phyloP scores from a whole-genome alignment of 1,140 invertebrate genomes.

The Uloborus diversus region DNA sequence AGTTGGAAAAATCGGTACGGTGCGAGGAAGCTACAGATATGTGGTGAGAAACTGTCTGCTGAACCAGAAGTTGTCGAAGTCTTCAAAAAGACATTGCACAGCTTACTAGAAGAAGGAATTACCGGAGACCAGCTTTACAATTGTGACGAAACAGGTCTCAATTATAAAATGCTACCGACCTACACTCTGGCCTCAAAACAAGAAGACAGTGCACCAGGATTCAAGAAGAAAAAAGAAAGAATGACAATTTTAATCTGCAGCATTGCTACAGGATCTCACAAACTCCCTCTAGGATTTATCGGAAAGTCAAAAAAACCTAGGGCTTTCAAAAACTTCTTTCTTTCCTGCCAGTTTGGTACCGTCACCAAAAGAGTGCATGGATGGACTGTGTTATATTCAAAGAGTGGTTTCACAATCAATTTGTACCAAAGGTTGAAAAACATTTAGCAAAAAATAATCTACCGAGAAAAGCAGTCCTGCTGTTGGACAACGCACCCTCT shows the following conservation, averaged over 20 bases:
- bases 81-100: background rate
- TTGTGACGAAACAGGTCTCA: background rate
- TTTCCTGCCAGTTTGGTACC: background rate
- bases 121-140: background rate
- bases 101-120: background rate
- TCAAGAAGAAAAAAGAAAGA: background rate
- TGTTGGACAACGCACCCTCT: background rate
- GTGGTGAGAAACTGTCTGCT: background rate
- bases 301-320: background rate
- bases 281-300: background rate
- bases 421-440: background rate
- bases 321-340: constrained; percentile 1
- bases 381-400: background rate
- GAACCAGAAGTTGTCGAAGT: background rate
- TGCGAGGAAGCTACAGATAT: background rate
- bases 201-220: background rate
- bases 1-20: background rate
- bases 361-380: background rate
- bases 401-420: background rate
- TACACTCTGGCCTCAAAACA: background rate
- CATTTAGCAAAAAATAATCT: background rate
- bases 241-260: background rate
- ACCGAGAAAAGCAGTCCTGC: background rate
- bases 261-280: background rate
- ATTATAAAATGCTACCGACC: background rate